Evolutionary conservation across 2,113 vertebrate genomes (phyloP).

Genomic region (Vanacampus margaritifer): DNA sequence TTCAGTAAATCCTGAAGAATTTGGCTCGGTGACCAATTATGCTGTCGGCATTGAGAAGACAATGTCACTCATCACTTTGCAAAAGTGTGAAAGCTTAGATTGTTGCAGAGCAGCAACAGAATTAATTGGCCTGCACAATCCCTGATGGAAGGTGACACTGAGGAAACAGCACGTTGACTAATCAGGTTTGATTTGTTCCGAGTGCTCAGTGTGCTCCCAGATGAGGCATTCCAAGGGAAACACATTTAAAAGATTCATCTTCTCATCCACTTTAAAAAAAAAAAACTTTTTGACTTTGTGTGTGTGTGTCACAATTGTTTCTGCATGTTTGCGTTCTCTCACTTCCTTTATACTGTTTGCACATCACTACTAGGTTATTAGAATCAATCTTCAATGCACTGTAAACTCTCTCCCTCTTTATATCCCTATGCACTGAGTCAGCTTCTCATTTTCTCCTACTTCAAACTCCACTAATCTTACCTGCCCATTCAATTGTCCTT

Average conservation of each 20-base stretch:
- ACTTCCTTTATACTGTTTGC: conserved; percentile 2
- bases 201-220: conserved; percentile 26
- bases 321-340: conserved; percentile 5
- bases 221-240: conserved; percentile 18
- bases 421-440: not conserved
- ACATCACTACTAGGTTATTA: not conserved
- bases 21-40: conserved; percentile 30
- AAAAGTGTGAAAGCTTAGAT: conserved; percentile 32
- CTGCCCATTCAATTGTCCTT: conserved; percentile 6
- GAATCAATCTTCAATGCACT: not conserved
- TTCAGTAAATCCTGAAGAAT: conserved; percentile 15
- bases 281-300: not conserved
- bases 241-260: conserved; percentile 1
- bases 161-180: conserved; percentile 38
- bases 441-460: conserved; percentile 14
- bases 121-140: conserved; percentile 51
- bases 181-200: conserved; percentile 50
- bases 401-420: not conserved
- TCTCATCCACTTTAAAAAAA: not conserved
- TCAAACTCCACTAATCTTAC: conserved; percentile 10
- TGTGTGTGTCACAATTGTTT: conserved; percentile 4
- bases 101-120: conserved; percentile 32
- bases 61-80: conserved; percentile 37
- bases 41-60: conserved; percentile 19
- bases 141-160: conserved; percentile 45